Evolutionary conservation across 1,140 invertebrate species (phyloP), one percentile per base, ranked within the genome.

Genomic region (Dreissena polymorpha): DNA sequence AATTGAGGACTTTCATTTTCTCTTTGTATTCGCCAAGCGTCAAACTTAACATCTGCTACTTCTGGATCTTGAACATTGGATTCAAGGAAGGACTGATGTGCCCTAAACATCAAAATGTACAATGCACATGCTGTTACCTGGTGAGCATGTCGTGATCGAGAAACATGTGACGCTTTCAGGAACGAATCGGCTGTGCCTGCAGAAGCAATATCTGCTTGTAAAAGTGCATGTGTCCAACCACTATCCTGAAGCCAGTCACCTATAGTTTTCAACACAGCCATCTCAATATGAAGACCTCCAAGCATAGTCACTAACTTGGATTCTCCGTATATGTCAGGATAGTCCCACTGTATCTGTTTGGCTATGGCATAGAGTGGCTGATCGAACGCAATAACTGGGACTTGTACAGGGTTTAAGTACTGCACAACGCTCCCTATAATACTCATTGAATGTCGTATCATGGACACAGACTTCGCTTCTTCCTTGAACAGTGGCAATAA

Each of bases 331-430:
- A 27, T 23, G 8, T 53, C 69, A 67, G 86, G 77, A 74, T 83
- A 88, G 8, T 60, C 64, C 84, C 82, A 89, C 76, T 89, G 89
- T 25, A 90, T 87, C 27, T 83, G 70, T 75, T 88, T 88, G 8
- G 69, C 78, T n/a, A n/a, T n/a, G n/a, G n/a, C n/a, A n/a, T n/a
- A n/a, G n/a, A n/a, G n/a, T n/a, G n/a, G n/a, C n/a, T n/a, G n/a
- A n/a, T n/a, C n/a, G n/a, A n/a, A n/a, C n/a, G n/a, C n/a, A n/a
- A n/a, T n/a, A n/a, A n/a, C n/a, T n/a, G n/a, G n/a, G n/a, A n/a
- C n/a, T n/a, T n/a, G n/a, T n/a, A n/a, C n/a, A n/a, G n/a, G n/a
- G 39, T 39, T 39, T 39, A 39, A 39, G 39, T 39, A 39, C 39
- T 39, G 39, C 8, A 39, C 39, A 39, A 39, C 39, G 39, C 39